These are phyloP conservation scores for Gymnosoma rotundatum DNA, from an alignment of 2,888 invertebrate genomes.

Conservation along the genomic window DNA sequence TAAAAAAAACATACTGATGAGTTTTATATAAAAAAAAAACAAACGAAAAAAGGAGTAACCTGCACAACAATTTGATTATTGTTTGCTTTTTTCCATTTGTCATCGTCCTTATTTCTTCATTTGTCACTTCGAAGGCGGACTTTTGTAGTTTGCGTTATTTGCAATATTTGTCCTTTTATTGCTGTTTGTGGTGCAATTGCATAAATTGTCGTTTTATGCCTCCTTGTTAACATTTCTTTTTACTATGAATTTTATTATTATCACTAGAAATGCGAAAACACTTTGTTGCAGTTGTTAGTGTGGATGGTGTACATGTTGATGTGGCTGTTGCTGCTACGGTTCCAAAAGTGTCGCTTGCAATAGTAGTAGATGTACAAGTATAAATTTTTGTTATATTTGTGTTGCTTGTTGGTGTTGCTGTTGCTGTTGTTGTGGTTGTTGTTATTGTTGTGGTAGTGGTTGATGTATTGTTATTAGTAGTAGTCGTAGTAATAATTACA, in stretches of 20 bases:
- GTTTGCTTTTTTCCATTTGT: conserved; percentile 4
- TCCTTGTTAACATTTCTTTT: conserved; percentile 70
- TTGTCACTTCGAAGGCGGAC: conserved; percentile 70
- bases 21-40: conserved; percentile 1
- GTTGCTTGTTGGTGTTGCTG: conserved; percentile 41
- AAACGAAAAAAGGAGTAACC: conserved; percentile 18
- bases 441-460: conserved; percentile 41
- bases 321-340: conserved; percentile 47
- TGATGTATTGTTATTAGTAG: conserved; percentile 58
- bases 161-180: conserved; percentile 35
- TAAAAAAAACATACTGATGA: conserved; percentile 4
- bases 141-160: conserved; percentile 64
- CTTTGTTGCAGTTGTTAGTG: conserved; percentile 66
- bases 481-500: conserved; percentile 75
- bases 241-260: conserved; percentile 73
- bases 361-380: conserved; percentile 58
- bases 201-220: conserved; percentile 68
- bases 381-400: conserved; percentile 51
- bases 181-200: conserved; percentile 13
- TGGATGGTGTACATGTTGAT: conserved; percentile 58
- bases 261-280: conserved; percentile 75
- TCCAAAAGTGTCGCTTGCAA: conserved; percentile 65
- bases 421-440: conserved; percentile 41
- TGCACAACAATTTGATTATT: conserved; percentile 13
- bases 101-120: not conserved